Base-by-base conservation (phyloP, 2,113 vertebrate species). In the Paracanthobrama guichenoti region DNA sequence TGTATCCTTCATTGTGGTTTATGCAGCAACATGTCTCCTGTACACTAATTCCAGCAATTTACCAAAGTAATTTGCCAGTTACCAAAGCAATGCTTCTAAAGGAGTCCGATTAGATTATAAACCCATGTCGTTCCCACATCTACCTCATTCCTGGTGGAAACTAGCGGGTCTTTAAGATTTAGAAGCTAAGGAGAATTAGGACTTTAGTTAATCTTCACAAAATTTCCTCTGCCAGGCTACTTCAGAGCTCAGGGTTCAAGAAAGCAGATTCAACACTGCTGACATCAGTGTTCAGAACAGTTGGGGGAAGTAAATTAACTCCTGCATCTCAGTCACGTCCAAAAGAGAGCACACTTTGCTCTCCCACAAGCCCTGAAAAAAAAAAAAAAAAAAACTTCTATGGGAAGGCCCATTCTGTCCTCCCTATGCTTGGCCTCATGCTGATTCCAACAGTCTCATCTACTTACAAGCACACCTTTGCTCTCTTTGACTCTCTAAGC, bases 381-480 rank as follows among this genome's bases (percentile, higher is more conserved):
- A 80, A 72, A 46, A 53, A 7, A 31, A 53, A 60, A 75, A 14
- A 13, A 74, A 76, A 44, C 39, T 74, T 84, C 24, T 14, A 20
- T 78, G 75, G 26, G 26, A 79, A 73, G 57, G 28, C 53, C 31
- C 0, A 6, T 24, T 11, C 64, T 59, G 26, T 67, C 24, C 16
- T 64, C 53, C 55, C 24, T 24, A 16, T 66, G 69, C 66, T 53
- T 81, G 67, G 26, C 79, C 53, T 79, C 71, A 77, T 78, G 71
- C 79, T 79, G 69, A 50, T 87, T 76, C 59, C 73, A 84, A 86
- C 78, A 69, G 44, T 64, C 75, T 73, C 62, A 71, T 87, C 85
- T 79, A 79, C 84, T 86, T 76, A 84, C 85, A 79, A 86, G 69
- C 75, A 66, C 85, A 82, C 72, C 24, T 44, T 60, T 80, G 42